phyloP scores from a whole-genome alignment of 2,888 invertebrate genomes.

The Leucania comma region DNA sequence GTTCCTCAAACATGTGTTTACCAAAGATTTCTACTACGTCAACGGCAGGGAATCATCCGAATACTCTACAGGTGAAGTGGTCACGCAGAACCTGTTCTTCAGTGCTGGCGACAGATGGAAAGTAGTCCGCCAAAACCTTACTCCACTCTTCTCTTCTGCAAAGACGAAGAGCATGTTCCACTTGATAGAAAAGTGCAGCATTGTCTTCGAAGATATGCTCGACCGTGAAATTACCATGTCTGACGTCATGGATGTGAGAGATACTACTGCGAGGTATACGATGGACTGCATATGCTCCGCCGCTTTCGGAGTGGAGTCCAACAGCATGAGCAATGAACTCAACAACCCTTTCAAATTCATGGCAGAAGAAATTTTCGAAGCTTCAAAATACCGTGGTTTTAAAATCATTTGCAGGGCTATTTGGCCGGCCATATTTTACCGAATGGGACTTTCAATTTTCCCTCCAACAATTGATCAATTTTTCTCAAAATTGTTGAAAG shows the following conservation, averaged over 20 bases:
- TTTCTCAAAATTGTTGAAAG: constrained; percentile 66
- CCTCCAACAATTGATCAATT: constrained; percentile 65
- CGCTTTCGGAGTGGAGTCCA: constrained; percentile 61
- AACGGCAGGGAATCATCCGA: constrained; percentile 72
- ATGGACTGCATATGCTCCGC: constrained; percentile 74
- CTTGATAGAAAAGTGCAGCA: constrained; percentile 69
- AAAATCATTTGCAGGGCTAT: constrained; percentile 62
- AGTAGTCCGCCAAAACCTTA: constrained; percentile 74
- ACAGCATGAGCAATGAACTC: constrained; percentile 40
- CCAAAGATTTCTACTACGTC: constrained; percentile 77
- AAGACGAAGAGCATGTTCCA: constrained; percentile 81
- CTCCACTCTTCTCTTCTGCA: constrained; percentile 75
- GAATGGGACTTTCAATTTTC: constrained; percentile 65
- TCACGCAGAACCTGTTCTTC: constrained; percentile 73
- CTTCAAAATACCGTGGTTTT: constrained; percentile 60
- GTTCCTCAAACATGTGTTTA: constrained; percentile 70
- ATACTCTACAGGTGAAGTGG: constrained; percentile 66
- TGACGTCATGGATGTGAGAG: constrained; percentile 61
- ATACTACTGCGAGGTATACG: constrained; percentile 67
- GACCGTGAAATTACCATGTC: constrained; percentile 52
- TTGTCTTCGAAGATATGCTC: constrained; percentile 67
- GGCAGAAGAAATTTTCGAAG: constrained; percentile 66
- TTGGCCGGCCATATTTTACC: constrained; percentile 77
- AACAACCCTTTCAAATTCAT: constrained; percentile 70
- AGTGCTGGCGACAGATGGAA: constrained; percentile 78